Base-by-base conservation (phyloP, 1,140 invertebrate species). In the Cheumatopsyche charites region DNA sequence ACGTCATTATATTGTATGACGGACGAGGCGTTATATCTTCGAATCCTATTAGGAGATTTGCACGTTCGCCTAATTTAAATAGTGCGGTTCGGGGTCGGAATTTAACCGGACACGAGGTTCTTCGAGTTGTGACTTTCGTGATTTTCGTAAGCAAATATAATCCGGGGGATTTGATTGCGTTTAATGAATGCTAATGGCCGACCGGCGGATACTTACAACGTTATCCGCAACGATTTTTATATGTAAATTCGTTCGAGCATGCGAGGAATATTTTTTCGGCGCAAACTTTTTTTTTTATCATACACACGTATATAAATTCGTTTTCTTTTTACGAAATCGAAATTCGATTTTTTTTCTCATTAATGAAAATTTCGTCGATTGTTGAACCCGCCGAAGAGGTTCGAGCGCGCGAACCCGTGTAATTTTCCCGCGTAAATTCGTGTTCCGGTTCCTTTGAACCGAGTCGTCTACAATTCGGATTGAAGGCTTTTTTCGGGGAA, bases 31-130 rank as follows among this genome's bases (percentile, higher is more conserved):
- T 73, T 73, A 75, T 75, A 75, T 75, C 74, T 73, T 73, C 74
- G 73, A 75, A 75, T 75, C 74, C 74, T 75, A 75, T 75, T 75
- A 75, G 68, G 74, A 75, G 74, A 75, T 75, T 75, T 75, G 74
- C 74, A 75, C 74, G 74, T 75, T 75, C 70, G 71, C 74, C 74
- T 75, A 75, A 71, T 75, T 75, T 75, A 73, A 75, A 75, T 75
- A 75, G 11, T 70, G 63, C 73, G 21, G 23, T 36, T 36, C 29
- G 11, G 25, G 68, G 25, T 41, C 12, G n/a, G n/a, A n/a, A n/a
- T n/a, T n/a, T n/a, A n/a, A n/a, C 71, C 52, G 73, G 73, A 75
- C 73, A 70, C 1, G 55, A 62, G 69, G 52, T n/a, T 62, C 67
- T 58, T 70, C 73, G 36, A 12, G 70, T 42, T 67, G 72, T 75